Evolutionary conservation across 2,113 vertebrate species (phyloP).

Genomic region (Rhegmatorhina hoffmannsi): DNA sequence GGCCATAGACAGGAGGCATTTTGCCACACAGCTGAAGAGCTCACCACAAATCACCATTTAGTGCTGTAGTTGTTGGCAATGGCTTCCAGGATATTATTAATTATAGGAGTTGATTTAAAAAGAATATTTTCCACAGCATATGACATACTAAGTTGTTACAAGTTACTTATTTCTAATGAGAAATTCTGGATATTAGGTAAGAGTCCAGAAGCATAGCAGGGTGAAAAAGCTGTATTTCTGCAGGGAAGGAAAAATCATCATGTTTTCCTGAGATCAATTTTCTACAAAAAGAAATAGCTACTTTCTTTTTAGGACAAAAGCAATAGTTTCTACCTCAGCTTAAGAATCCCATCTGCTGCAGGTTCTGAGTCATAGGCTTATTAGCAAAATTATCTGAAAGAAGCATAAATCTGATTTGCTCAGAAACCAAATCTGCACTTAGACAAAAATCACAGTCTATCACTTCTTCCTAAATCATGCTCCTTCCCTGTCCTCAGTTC

Average conservation of each 20-base stretch:
- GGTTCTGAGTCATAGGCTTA: slow-evolving; percentile 51
- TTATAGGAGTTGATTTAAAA: not conserved
- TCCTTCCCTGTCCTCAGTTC: not conserved
- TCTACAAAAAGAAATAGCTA: slow-evolving; percentile 5
- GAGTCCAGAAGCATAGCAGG: not conserved
- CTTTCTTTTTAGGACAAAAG: slow-evolving; percentile 30
- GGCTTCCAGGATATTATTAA: not conserved
- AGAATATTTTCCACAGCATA: not conserved
- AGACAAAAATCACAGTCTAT: slow-evolving; percentile 6
- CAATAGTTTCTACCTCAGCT: slow-evolving; percentile 43
- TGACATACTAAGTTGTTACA: not conserved
- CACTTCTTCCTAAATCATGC: not conserved
- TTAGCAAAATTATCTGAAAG: slow-evolving; percentile 48
- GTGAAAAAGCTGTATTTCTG: not conserved
- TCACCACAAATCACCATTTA: not conserved
- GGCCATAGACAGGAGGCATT: not conserved
- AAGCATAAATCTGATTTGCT: slow-evolving; percentile 42
- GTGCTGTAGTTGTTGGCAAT: not conserved
- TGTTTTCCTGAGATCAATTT: not conserved
- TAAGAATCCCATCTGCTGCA: slow-evolving; percentile 21
- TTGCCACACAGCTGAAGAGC: not conserved
- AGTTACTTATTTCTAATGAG: not conserved
- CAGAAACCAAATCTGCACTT: slow-evolving; percentile 13
- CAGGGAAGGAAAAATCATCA: not conserved
- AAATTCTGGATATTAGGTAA: not conserved